Evolutionary conservation across 2,113 vertebrate species (phyloP).

Genomic region (Peromyscus californicus): DNA sequence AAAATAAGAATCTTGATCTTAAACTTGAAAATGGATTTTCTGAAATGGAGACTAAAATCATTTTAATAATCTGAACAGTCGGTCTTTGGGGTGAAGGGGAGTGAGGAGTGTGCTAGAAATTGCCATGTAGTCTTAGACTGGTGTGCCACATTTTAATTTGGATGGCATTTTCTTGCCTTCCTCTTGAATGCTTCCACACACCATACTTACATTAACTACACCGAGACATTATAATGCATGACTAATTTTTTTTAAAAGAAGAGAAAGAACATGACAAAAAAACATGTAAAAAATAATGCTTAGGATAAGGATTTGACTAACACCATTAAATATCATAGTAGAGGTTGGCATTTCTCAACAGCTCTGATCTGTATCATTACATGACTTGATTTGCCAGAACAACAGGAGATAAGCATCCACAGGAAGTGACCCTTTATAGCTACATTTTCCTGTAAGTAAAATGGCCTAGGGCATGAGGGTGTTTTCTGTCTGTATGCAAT

Average conservation of each 20-base stretch:
- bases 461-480: not conserved
- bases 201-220: slow-evolving; percentile 62
- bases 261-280: slow-evolving; percentile 59
- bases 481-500: not conserved
- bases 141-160: not conserved
- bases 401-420: slow-evolving; percentile 8
- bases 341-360: slow-evolving; percentile 14
- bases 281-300: slow-evolving; percentile 62
- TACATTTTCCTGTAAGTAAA: not conserved
- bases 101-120: fast-evolving
- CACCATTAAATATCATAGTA: slow-evolving; percentile 59
- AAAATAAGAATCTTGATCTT: not conserved
- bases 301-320: slow-evolving; percentile 68
- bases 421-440: slow-evolving; percentile 34
- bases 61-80: not conserved
- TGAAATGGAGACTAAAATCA: not conserved
- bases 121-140: too few relatives aligned
- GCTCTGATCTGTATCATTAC: not conserved
- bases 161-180: slow-evolving; percentile 41
- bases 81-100: not conserved
- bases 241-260: slow-evolving; percentile 74
- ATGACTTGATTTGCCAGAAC: slow-evolving; percentile 37
- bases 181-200: slow-evolving; percentile 5
- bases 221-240: slow-evolving; percentile 59
- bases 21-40: slow-evolving; percentile 12